A percentile compares a stretch with the other conserved stretches of the same genome.
Conservation (phyloP, 2,113 vertebrate genomes). For the Willisornis vidua region DNA sequence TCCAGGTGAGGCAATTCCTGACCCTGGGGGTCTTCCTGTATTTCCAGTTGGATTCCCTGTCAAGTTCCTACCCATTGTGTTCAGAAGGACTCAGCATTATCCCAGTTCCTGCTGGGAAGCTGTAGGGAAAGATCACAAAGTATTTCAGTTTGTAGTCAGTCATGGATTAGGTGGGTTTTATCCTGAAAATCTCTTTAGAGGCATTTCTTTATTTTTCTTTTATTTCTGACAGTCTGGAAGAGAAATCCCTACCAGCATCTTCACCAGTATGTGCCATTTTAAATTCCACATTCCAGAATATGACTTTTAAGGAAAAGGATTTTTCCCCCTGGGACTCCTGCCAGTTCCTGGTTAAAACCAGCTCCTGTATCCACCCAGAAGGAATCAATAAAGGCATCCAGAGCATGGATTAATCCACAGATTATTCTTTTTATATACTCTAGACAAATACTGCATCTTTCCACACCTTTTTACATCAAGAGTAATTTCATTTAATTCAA, state of each 20-base stretch:
- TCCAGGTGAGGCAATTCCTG: neutral
- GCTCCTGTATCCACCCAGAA: neutral
- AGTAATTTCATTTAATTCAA: neutral
- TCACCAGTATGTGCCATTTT: neutral
- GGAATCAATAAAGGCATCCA: neutral
- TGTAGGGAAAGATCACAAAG: neutral
- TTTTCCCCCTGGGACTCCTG: neutral
- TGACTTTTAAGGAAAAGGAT: neutral
- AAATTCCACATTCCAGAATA: neutral
- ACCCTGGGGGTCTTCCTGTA: rapidly evolving
- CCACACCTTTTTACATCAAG: neutral
- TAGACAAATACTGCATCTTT: neutral
- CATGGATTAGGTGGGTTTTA: neutral
- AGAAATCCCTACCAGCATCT: neutral
- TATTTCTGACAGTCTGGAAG: neutral
- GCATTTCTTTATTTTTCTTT: neutral
- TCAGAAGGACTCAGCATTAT: neutral
- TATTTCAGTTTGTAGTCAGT: neutral
- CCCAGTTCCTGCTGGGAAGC: neutral
- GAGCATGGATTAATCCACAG: neutral
- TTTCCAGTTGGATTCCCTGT: neutral
- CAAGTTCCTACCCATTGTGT: neutral
- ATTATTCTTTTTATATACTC: neutral
- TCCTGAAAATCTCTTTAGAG: neutral
- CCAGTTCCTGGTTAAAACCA: neutral